Evolutionary conservation across 2,888 invertebrate species (phyloP).

Genomic region (Drosophila borealis): DNA sequence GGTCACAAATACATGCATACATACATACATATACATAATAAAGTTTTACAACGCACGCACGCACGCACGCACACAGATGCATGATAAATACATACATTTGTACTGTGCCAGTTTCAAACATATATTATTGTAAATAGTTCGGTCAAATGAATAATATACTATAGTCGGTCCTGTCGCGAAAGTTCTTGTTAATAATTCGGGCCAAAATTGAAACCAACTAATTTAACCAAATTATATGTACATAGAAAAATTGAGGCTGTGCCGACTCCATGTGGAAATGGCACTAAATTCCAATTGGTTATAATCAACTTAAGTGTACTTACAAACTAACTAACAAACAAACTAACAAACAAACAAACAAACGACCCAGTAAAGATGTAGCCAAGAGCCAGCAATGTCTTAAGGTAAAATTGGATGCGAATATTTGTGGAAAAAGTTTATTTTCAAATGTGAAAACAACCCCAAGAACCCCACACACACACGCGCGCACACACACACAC

Average conservation of each 20-base stretch:
- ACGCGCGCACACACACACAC: conserved; percentile 6
- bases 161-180: neutral
- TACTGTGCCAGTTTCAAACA: neutral
- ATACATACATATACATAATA: conserved; percentile 27
- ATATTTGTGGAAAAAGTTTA: conserved; percentile 9
- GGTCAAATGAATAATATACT: too few relatives aligned
- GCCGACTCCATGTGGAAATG: neutral
- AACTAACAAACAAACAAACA: neutral
- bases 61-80: neutral
- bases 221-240: too few relatives aligned
- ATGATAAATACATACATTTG: neutral
- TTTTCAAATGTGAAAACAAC: conserved; percentile 24
- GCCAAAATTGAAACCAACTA: too few relatives aligned
- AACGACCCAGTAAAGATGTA: conserved; percentile 27
- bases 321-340: conserved; percentile 1
- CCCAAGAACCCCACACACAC: conserved; percentile 22
- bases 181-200: neutral
- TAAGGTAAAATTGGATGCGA: conserved; percentile 29
- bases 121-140: too few relatives aligned
- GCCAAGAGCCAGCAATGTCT: conserved; percentile 10
- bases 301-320: neutral
- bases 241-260: too few relatives aligned
- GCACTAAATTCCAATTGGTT: neutral
- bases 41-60: conserved; percentile 33
- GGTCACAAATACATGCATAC: conserved; percentile 33